phyloP scores from a whole-genome alignment of 2,797 vertebrate species.

The Lepilemur ruficaudatus region DNA sequence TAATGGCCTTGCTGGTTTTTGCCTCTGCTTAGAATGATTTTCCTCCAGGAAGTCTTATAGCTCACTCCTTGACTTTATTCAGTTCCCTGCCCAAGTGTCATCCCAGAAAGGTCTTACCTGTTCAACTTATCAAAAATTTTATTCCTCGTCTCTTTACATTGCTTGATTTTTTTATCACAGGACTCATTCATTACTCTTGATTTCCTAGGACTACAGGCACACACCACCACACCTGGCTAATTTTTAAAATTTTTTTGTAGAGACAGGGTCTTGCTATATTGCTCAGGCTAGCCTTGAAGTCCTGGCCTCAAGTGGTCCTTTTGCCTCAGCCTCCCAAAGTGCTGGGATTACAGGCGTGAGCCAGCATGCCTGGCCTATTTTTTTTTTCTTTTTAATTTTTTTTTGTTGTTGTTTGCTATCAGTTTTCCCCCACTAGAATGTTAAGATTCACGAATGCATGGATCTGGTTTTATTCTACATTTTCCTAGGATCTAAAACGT shows the following conservation, averaged over 20 bases:
- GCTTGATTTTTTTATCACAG: neutral
- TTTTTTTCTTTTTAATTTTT: no score
- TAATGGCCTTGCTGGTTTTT: neutral
- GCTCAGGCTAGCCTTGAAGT: no score
- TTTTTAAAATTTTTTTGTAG: no score
- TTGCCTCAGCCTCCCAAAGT: no score
- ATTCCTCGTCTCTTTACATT: neutral
- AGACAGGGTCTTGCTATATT: no score
- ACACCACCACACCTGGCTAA: no score
- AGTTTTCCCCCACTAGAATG: neutral
- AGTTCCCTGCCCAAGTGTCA: neutral
- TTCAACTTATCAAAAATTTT: neutral
- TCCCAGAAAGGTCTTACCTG: neutral
- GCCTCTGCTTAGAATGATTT: neutral
- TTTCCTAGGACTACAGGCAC: no score
- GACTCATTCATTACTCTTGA: neutral
- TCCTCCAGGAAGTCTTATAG: neutral
- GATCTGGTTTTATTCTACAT: neutral
- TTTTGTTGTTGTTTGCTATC: no score
- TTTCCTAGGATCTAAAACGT: neutral
- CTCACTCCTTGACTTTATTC: neutral
- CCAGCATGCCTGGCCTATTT: no score
- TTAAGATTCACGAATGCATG: neutral
- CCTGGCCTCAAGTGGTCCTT: no score
- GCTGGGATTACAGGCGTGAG: no score